Evolutionary conservation across 2,888 invertebrate species (phyloP).

Genomic region (Drosophila paranaensis): DNA sequence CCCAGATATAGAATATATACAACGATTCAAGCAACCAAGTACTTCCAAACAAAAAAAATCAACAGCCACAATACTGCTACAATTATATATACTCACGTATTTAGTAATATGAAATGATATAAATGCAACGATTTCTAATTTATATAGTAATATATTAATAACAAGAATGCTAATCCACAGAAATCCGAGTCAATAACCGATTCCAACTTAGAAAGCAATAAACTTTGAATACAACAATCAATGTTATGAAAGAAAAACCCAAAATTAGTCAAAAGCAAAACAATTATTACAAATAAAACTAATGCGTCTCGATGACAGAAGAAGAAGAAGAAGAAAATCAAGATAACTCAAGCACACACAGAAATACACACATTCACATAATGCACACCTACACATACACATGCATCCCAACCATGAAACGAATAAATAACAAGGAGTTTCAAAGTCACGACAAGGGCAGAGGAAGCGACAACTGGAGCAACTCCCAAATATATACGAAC

Average conservation of each 20-base stretch:
- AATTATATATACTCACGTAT: conserved; percentile 3
- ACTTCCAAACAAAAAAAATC: conserved; percentile 57
- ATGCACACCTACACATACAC: not conserved
- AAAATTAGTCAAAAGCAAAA: not conserved
- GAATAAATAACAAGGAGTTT: conserved; percentile 11
- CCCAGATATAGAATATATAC: conserved; percentile 30
- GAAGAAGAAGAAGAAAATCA: not conserved
- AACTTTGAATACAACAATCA: conserved; percentile 7
- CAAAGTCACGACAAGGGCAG: conserved; percentile 4
- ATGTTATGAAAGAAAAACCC: not conserved
- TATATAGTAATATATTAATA: conserved; percentile 27
- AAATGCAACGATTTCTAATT: conserved; percentile 33
- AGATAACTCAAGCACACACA: not conserved
- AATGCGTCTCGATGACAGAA: not conserved
- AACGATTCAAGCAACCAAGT: conserved; percentile 70
- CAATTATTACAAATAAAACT: not conserved
- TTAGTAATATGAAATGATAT: conserved; percentile 19
- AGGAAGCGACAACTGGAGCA: not conserved
- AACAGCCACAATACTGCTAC: conserved; percentile 33
- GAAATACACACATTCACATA: not conserved
- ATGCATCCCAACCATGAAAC: not conserved
- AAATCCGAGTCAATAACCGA: conserved; percentile 7
- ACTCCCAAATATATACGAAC: not conserved
- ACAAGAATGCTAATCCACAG: conserved; percentile 22
- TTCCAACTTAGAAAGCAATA: conserved; percentile 17